Percentiles rank a stretch among this genome's conserved stretches.
Evolutionary conservation across 2,113 vertebrate genomes (phyloP).

Genomic region (Melanerpes aurifrons): DNA sequence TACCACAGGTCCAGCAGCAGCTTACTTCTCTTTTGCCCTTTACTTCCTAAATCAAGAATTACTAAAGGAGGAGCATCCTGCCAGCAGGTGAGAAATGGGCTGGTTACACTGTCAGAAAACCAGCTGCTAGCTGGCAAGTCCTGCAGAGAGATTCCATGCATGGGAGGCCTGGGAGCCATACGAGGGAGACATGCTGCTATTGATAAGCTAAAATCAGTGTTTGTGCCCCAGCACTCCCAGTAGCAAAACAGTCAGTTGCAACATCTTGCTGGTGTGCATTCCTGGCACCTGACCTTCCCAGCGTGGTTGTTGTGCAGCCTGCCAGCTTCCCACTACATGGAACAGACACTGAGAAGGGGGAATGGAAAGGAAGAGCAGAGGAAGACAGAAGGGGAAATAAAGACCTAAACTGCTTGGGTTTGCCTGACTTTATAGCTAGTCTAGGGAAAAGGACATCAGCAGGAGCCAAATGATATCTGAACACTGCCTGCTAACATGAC

Average conservation of each 20-base stretch:
- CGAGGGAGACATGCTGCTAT: fast-evolving
- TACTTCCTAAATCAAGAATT: neutral
- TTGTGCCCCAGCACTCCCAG: neutral
- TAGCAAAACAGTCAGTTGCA: neutral
- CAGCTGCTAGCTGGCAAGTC: neutral
- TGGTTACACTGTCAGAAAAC: neutral
- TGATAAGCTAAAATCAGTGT: conserved; percentile 28
- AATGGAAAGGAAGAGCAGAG: neutral
- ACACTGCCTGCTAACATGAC: neutral
- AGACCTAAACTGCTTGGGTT: neutral
- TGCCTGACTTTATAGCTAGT: neutral
- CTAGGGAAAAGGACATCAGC: neutral
- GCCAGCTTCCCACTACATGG: neutral
- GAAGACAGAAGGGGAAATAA: neutral
- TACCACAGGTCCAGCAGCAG: neutral
- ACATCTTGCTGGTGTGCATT: neutral
- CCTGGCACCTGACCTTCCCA: neutral
- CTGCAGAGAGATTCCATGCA: neutral
- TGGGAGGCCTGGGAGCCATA: neutral
- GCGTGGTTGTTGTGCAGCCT: neutral
- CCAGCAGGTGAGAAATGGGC: neutral
- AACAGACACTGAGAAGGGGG: neutral
- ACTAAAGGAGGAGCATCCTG: neutral
- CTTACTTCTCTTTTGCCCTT: neutral
- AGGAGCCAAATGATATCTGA: neutral